Evolutionary conservation across 2,113 vertebrate species (phyloP).

Genomic region (Odontesthes bonariensis): DNA sequence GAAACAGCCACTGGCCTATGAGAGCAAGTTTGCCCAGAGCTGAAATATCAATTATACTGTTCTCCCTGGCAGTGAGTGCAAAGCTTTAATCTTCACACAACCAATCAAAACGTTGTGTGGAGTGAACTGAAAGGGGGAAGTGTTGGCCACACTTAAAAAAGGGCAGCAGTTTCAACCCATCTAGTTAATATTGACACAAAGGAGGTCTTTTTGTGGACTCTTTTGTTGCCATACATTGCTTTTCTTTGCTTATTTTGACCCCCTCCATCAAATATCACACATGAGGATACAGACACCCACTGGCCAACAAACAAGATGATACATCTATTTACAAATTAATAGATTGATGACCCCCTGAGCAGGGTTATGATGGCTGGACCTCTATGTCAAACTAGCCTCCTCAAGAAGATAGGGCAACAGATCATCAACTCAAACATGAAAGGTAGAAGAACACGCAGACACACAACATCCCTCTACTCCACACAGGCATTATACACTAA

Average conservation of each 20-base stretch:
- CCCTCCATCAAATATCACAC: background rate
- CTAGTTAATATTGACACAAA: slow-evolving; percentile 65
- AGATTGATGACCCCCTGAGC: background rate
- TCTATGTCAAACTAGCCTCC: background rate
- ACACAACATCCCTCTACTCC: slow-evolving; percentile 12
- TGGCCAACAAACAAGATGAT: slow-evolving; percentile 3
- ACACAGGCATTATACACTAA: slow-evolving; percentile 56
- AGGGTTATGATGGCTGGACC: background rate
- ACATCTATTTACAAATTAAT: background rate
- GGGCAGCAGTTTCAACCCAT: slow-evolving; percentile 67
- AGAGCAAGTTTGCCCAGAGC: slow-evolving; percentile 79
- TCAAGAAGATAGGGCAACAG: slow-evolving; percentile 9
- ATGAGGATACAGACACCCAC: background rate
- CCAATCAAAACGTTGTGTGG: slow-evolving; percentile 79
- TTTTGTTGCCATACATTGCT: slow-evolving; percentile 32
- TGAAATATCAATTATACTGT: slow-evolving; percentile 83
- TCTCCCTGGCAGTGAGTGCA: slow-evolving; percentile 74
- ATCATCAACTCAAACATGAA: slow-evolving; percentile 17
- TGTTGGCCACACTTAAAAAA: slow-evolving; percentile 70
- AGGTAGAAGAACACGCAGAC: slow-evolving; percentile 17
- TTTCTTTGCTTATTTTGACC: background rate
- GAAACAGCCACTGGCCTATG: slow-evolving; percentile 82
- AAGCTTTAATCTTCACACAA: slow-evolving; percentile 82
- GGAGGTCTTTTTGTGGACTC: slow-evolving; percentile 25
- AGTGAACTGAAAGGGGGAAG: slow-evolving; percentile 67